Evolutionary conservation across 2,797 vertebrate genomes (phyloP).

Genomic region (Microctenopoma stevenorrisi): DNA sequence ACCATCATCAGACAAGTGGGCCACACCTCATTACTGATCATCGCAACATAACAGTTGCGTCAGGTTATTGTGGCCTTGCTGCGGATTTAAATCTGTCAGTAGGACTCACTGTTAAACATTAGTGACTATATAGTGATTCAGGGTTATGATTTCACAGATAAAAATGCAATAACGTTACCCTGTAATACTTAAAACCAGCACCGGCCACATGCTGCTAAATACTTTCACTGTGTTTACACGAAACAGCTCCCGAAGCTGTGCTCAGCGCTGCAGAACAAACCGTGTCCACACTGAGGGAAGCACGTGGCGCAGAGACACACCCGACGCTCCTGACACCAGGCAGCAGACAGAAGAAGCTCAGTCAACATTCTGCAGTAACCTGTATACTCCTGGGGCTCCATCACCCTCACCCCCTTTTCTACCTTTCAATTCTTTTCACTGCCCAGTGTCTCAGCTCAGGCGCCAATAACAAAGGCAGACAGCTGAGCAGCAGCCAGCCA

Average conservation of each 20-base stretch:
- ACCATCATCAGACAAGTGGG: no score
- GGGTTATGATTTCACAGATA: no score
- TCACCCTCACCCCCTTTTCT: not conserved
- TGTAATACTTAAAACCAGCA: not conserved
- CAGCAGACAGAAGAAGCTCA: not conserved
- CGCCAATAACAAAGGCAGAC: conserved; percentile 21
- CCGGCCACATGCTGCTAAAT: not conserved
- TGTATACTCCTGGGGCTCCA: conserved; percentile 3
- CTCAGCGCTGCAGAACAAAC: conserved; percentile 9
- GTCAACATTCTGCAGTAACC: not conserved
- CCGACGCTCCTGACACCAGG: no score
- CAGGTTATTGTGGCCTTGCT: no score
- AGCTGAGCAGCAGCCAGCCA: conserved; percentile 45
- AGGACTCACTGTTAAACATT: no score
- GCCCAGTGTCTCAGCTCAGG: conserved; percentile 17
- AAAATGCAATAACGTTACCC: not conserved
- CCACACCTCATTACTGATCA: no score
- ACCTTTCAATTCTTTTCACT: not conserved
- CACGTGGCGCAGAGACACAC: not conserved
- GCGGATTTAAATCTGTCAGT: no score
- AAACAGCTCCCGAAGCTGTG: not conserved
- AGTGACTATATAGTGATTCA: no score
- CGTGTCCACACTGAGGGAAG: conserved; percentile 16
- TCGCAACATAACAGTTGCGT: no score
- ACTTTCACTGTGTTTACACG: conserved; percentile 11